phyloP scores from a whole-genome alignment of 2,888 invertebrate species.

The Plemyria rubiginata region DNA sequence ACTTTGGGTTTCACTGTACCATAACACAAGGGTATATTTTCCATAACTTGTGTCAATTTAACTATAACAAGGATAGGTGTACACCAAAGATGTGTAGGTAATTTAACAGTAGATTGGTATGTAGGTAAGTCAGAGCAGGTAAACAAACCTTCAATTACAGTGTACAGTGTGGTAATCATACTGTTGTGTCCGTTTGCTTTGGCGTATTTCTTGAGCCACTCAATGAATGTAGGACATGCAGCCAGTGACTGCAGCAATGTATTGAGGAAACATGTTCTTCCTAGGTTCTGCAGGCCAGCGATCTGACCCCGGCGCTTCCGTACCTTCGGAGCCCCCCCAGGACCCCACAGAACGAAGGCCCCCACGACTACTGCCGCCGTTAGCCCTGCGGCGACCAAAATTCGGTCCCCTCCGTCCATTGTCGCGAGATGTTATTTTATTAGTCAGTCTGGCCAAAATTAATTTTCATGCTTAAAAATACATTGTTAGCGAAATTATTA shows the following conservation, averaged over 20 bases:
- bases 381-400: conserved; percentile 91
- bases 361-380: conserved; percentile 93
- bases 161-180: conserved; percentile 89
- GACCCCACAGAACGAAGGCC: conserved; percentile 93
- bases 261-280: conserved; percentile 97
- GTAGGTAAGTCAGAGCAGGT: neutral
- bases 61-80: too few relatives aligned
- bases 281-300: conserved; percentile 95
- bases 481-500: conserved; percentile 5
- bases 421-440: conserved; percentile 42
- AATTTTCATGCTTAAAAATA: conserved; percentile 29
- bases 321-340: conserved; percentile 86
- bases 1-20: too few relatives aligned
- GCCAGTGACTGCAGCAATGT: conserved; percentile 95
- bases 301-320: conserved; percentile 89
- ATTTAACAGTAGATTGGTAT: too few relatives aligned
- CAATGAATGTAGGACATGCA: conserved; percentile 92
- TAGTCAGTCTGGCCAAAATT: conserved; percentile 9
- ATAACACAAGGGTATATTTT: too few relatives aligned
- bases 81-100: too few relatives aligned
- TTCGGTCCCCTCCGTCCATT: conserved; percentile 91
- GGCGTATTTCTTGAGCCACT: conserved; percentile 90
- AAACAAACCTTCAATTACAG: conserved; percentile 89
- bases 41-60: too few relatives aligned
- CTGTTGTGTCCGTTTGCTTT: conserved; percentile 87